Conservation (phyloP, 2,113 vertebrate genomes). For the Orientallactaga bullata region DNA sequence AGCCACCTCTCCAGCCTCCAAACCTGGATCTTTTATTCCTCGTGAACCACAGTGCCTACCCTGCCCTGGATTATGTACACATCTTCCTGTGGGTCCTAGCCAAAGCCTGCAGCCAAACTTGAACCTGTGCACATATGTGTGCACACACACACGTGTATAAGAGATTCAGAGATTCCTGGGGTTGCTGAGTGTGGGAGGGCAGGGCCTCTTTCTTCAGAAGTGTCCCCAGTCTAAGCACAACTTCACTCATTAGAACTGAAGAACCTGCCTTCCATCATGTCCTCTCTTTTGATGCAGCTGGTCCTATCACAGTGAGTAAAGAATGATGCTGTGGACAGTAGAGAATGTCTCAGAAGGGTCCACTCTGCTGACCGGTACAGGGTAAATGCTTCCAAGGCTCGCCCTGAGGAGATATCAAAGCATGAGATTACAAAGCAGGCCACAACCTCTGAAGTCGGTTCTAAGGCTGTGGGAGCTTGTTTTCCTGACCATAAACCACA, state of each 20-base stretch:
- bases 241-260: neutral
- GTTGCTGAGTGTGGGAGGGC: accelerated
- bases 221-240: neutral
- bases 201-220: neutral
- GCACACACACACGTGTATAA: neutral
- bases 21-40: neutral
- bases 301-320: neutral
- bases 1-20: too few species aligned
- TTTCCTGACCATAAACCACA: neutral
- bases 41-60: neutral
- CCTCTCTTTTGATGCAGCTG: neutral
- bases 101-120: neutral
- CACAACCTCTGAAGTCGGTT: neutral
- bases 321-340: neutral
- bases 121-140: neutral
- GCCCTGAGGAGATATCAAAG: neutral
- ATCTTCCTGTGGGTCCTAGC: accelerated
- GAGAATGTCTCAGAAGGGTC: neutral
- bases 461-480: neutral
- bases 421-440: neutral
- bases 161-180: neutral
- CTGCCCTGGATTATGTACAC: accelerated
- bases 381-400: neutral
- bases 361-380: neutral
- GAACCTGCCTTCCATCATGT: neutral